Evolutionary conservation across 1,140 invertebrate species (phyloP).

Genomic region (Heliothis virescens): DNA sequence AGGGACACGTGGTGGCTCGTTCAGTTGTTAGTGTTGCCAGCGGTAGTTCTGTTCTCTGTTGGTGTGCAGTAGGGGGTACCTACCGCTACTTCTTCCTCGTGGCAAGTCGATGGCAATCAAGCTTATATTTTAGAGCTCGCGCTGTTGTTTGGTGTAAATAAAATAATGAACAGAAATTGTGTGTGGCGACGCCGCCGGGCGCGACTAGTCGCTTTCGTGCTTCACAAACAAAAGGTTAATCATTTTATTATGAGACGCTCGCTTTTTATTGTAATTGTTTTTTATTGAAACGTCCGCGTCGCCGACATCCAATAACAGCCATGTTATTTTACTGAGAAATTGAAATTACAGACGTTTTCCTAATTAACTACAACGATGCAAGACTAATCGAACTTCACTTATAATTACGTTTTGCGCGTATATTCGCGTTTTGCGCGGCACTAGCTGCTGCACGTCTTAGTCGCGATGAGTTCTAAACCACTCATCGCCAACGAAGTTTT

Average conservation of each 20-base stretch:
- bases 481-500: too few relatives aligned
- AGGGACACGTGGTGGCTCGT: too few relatives aligned
- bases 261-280: conserved; percentile 4
- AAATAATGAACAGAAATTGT: background rate
- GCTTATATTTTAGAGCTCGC: too few relatives aligned
- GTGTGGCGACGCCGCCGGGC: background rate
- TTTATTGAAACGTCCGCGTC: conserved; percentile 9
- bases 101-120: too few relatives aligned
- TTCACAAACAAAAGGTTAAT: background rate
- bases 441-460: too few relatives aligned
- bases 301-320: background rate
- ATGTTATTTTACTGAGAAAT: background rate
- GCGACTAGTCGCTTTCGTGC: background rate
- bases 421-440: too few relatives aligned
- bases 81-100: too few relatives aligned
- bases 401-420: too few relatives aligned
- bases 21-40: too few relatives aligned
- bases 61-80: too few relatives aligned
- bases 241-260: background rate
- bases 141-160: background rate
- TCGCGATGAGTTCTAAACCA: too few relatives aligned
- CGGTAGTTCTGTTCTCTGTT: too few relatives aligned
- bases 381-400: background rate
- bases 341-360: background rate
- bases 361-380: background rate